phyloP scores from a whole-genome alignment of 2,888 invertebrate species.

The Campoplex capitator region DNA sequence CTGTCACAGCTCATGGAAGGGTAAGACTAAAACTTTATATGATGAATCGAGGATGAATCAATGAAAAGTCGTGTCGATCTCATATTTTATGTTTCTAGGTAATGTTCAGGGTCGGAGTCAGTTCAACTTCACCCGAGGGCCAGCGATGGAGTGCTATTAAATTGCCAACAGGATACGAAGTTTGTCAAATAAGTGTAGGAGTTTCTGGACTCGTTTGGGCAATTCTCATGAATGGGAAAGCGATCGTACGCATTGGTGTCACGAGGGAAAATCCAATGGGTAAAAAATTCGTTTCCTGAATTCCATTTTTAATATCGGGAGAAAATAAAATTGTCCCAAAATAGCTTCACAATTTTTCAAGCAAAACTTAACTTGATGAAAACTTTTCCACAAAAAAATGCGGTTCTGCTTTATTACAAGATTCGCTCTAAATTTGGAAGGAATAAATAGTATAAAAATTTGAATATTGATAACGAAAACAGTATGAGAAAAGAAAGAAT shows the following conservation, averaged over 20 bases:
- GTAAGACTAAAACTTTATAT: constrained; percentile 83
- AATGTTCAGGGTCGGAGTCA: constrained; percentile 94
- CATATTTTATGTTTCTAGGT: constrained; percentile 85
- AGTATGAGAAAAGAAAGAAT: not conserved
- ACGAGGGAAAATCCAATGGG: constrained; percentile 91
- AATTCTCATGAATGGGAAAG: constrained; percentile 92
- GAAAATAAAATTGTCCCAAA: not conserved
- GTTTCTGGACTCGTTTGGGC: constrained; percentile 95
- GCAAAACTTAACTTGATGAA: not conserved
- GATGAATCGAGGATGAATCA: not conserved
- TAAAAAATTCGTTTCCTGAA: constrained; percentile 72
- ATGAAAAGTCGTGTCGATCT: not conserved
- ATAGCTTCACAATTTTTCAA: not conserved
- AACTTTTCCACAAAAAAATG: no score
- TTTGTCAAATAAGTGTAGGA: constrained; percentile 94
- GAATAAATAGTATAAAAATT: not conserved
- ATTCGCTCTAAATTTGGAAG: not conserved
- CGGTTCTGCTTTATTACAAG: no score
- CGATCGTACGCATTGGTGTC: constrained; percentile 93
- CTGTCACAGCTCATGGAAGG: constrained; percentile 95
- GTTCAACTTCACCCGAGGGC: constrained; percentile 94
- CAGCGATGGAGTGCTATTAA: constrained; percentile 92
- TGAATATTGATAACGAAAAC: not conserved
- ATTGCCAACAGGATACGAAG: constrained; percentile 92
- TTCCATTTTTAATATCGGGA: not conserved